These are phyloP conservation scores for Discoglossus pictus DNA, from an alignment of 2,797 vertebrate species.

Conservation along the genomic window DNA sequence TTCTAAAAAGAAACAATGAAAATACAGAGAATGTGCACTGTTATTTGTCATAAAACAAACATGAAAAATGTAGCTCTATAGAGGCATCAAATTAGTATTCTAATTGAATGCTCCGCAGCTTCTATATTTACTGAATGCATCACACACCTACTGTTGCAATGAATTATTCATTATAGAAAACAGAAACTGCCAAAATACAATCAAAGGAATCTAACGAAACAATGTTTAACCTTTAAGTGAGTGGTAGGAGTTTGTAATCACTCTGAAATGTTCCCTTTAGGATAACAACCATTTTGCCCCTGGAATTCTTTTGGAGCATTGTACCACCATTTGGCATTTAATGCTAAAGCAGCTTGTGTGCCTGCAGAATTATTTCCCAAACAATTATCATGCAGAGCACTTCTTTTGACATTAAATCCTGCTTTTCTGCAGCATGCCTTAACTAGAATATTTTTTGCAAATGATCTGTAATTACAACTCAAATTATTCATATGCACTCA, in stretches of 20 bases:
- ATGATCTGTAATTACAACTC: not conserved
- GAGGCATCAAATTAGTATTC: slow-evolving; percentile 35
- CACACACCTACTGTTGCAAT: slow-evolving; percentile 47
- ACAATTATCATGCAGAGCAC: slow-evolving; percentile 25
- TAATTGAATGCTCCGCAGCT: slow-evolving; percentile 43
- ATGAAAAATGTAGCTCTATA: slow-evolving; percentile 24
- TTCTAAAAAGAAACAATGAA: no score
- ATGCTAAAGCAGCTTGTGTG: slow-evolving; percentile 36
- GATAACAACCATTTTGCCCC: slow-evolving; percentile 41
- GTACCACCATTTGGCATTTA: slow-evolving; percentile 30
- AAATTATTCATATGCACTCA: no score
- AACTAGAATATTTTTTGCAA: not conserved
- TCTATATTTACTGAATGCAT: slow-evolving; percentile 41
- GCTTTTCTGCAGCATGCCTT: slow-evolving; percentile 4
- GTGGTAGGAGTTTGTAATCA: slow-evolving; percentile 43
- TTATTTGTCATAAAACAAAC: slow-evolving; percentile 30
- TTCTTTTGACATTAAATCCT: slow-evolving; percentile 4
- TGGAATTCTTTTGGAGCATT: slow-evolving; percentile 24
- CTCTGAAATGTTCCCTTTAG: slow-evolving; percentile 34
- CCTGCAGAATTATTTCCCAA: slow-evolving; percentile 26
- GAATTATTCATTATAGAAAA: slow-evolving; percentile 49
- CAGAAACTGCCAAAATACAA: slow-evolving; percentile 43
- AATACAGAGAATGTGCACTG: not conserved
- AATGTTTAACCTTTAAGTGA: slow-evolving; percentile 47
- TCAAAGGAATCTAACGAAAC: slow-evolving; percentile 45